Evolutionary conservation across 2,113 vertebrate genomes (phyloP), one percentile per base, ranked within the genome.

Genomic region (Eudyptes chrysolophus): DNA sequence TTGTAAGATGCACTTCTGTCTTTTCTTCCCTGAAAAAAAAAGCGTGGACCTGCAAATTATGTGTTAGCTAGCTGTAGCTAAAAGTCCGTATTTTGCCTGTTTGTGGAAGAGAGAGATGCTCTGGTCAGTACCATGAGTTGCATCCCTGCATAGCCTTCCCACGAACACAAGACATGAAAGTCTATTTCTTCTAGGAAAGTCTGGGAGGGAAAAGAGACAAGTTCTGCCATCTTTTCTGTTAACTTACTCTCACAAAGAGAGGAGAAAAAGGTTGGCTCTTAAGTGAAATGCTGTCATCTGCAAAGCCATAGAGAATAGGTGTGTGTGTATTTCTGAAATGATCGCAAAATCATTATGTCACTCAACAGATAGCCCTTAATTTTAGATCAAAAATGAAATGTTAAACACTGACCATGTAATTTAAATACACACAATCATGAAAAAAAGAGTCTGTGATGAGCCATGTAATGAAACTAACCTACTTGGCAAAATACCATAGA

Each of bases 401-500:
- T 60, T 44, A 76, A 71, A 80, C 40, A 38, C 15, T 32, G 32
- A 24, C 11, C 46, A 17, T 10, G 13, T 61, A 76, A 76, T 32
- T 79, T 84, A 83, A 89, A 40, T 49, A 19, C 57, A 65, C 10
- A 30, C 3, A 36, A 65, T 49, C n/a, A 46, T 49, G 66, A 42
- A 64, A 70, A 84, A 61, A 54, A 48, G 11, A 49, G 42, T 65
- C 51, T 60, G 11, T 66, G 40, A 30, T 75, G 20, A 90, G 15
- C 32, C 25, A 11, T 57, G 22, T 79, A 66, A 61, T 61, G 21
- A 70, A 60, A 70, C 22, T 71, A 61, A 84, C 68, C 68, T 94
- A 84, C 61, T 80, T 90, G 82, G 82, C 40, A 84, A 87, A 90
- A 61, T 48, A 32, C 11, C 44, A 57, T 75, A 70, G 49, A 84